A percentile compares a stretch with the other conserved stretches of the same genome.
Evolutionary conservation across 2,797 vertebrate species (phyloP).

Genomic region (Bovichtus diacanthus): DNA sequence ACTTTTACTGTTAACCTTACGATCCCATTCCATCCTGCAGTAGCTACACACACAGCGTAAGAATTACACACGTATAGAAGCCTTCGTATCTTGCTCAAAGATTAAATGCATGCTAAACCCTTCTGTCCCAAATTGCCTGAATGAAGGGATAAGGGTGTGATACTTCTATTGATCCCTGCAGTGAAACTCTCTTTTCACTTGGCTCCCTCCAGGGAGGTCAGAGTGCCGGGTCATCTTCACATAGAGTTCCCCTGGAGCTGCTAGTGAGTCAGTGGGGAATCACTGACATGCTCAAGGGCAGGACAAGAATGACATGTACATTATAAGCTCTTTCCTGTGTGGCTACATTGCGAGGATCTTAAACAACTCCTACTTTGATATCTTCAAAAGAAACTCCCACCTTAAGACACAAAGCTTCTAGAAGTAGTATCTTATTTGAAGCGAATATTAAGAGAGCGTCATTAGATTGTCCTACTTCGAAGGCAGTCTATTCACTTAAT

Average conservation of each 20-base stretch:
- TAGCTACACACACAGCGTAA: not conserved
- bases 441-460: constrained; percentile 39
- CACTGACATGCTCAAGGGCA: constrained; percentile 73
- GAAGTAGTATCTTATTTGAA: constrained; percentile 53
- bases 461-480: constrained; percentile 59
- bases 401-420: constrained; percentile 25
- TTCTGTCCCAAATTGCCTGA: constrained; percentile 37
- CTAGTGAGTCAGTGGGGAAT: constrained; percentile 59
- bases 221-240: constrained; percentile 67
- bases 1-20: not conserved
- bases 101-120: constrained; percentile 48
- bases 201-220: constrained; percentile 58
- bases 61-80: not conserved
- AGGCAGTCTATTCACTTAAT: constrained; percentile 52
- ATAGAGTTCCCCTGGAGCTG: constrained; percentile 47
- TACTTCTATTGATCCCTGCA: constrained; percentile 62
- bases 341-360: constrained; percentile 28
- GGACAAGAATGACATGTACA: constrained; percentile 38
- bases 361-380: constrained; percentile 43
- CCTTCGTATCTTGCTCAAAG: constrained; percentile 24
- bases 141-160: constrained; percentile 49
- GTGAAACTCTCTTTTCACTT: constrained; percentile 63
- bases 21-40: constrained; percentile 14
- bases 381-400: constrained; percentile 56
- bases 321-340: constrained; percentile 39